Evolutionary conservation across 2,888 invertebrate genomes (phyloP).

Genomic region (Bedellia somnulentella): DNA sequence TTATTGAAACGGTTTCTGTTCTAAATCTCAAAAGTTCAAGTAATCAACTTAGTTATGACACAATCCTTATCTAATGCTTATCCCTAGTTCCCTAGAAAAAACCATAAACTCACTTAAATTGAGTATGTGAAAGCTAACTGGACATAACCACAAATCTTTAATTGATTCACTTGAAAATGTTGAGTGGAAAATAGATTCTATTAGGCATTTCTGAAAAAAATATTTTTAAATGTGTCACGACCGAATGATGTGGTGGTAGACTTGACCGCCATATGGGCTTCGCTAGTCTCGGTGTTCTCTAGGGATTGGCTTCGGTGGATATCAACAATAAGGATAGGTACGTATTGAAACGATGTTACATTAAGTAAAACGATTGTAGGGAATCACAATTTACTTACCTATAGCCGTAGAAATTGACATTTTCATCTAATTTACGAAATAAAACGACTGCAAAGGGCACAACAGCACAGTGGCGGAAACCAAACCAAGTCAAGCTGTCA

Average conservation of each 20-base stretch:
- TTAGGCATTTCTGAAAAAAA: conserved; percentile 1
- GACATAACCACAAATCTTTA: conserved; percentile 5
- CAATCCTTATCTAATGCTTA: too few relatives aligned
- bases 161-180: background rate
- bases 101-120: too few relatives aligned
- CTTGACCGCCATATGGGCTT: conserved; percentile 61
- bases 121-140: too few relatives aligned
- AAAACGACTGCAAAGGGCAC: conserved; percentile 55
- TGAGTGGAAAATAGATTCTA: background rate
- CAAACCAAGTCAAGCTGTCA: conserved; percentile 62
- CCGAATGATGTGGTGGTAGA: conserved; percentile 47
- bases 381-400: conserved; percentile 29
- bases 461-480: conserved; percentile 61
- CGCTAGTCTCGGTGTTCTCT: conserved; percentile 17
- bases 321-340: conserved; percentile 17
- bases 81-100: too few relatives aligned
- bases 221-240: conserved; percentile 4
- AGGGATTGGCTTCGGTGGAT: conserved; percentile 24
- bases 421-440: conserved; percentile 35
- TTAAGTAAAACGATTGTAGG: conserved; percentile 4
- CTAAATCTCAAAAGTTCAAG: too few relatives aligned
- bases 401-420: conserved; percentile 57
- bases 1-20: too few relatives aligned
- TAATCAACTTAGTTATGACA: too few relatives aligned
- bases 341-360: conserved; percentile 16